Base-by-base conservation (phyloP, 2,113 vertebrate species). In the Baryphthengus martii region DNA sequence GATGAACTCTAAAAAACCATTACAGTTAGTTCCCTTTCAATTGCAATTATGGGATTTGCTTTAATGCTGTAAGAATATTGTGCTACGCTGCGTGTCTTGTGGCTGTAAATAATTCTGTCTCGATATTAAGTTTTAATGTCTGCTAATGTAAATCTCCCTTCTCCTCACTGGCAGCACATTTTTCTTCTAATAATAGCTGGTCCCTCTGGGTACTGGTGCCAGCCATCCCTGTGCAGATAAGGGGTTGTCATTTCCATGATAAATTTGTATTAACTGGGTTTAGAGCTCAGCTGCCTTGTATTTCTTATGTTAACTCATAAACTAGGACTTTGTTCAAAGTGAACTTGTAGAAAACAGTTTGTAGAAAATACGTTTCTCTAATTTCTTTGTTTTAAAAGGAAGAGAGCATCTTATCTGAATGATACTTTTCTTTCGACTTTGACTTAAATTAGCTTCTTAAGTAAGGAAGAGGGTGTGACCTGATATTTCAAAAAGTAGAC, bases 111-210 rank as follows among this genome's bases (percentile, higher is more conserved):
- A 58, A 74, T 86, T 85, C 61, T 92, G 52, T 83, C 55, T 82
- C 90, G 86, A 70, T 92, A 59, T n/a, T n/a, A 61, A 77, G 37
- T 65, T 85, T 92, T 67, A 39, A 72, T 79, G 39, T 61, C 66
- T 82, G 21, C 58, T 55, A 63, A 62, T 86, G 56, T 71, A 93
- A 81, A 88, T 73, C 65, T 87, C 52, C 42, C 59, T 96, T 72
- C 53, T 68, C 5, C 1, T 78, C 9, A 5, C 71, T 72, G 71
- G 75, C 56, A 95, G 87, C 65, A 86, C 40, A 62, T 68, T 86
- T 96, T 92, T 93, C 56, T 82, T 88, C 70, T 78, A 50, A 58
- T 75, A 83, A 83, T 78, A 94, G 82, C 76, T 84, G 33, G 29
- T 63, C 55, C 37, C 35, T 81, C 79, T 55, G 33, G 63, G 56